phyloP scores from a whole-genome alignment of 2,113 vertebrate genomes.

The Tringa solitaria region DNA sequence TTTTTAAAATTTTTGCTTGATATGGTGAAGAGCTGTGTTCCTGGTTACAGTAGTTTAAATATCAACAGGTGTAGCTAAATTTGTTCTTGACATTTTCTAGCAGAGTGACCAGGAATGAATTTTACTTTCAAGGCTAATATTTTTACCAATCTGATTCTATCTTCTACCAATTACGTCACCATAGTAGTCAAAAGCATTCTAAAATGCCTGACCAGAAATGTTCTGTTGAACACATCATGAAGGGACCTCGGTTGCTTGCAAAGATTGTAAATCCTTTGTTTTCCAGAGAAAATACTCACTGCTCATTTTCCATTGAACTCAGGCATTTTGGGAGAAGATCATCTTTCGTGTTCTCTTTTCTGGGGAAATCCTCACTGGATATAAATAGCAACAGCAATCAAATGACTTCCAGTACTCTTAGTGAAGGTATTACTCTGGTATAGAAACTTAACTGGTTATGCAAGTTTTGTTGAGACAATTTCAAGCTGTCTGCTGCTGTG shows the following conservation, averaged over 20 bases:
- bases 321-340: neutral
- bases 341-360: conserved; percentile 22
- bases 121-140: neutral
- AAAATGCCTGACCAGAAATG: neutral
- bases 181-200: neutral
- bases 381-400: conserved; percentile 25
- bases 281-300: neutral
- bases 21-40: neutral
- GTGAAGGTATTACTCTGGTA: neutral
- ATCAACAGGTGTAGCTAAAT: neutral
- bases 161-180: neutral
- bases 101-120: neutral
- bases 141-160: neutral
- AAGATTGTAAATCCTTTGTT: neutral
- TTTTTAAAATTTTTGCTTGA: neutral
- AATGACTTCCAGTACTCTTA: neutral
- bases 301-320: neutral
- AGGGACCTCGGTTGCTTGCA: neutral
- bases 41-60: neutral
- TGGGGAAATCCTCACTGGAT: conserved; percentile 19
- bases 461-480: neutral
- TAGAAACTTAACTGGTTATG: neutral
- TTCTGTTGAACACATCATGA: neutral
- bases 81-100: neutral
- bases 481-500: neutral